A percentile compares a stretch with the other conserved stretches of the same genome.
These are phyloP conservation scores for Cephus pulcher DNA, from an alignment of 2,888 invertebrate species.

Conservation along the genomic window DNA sequence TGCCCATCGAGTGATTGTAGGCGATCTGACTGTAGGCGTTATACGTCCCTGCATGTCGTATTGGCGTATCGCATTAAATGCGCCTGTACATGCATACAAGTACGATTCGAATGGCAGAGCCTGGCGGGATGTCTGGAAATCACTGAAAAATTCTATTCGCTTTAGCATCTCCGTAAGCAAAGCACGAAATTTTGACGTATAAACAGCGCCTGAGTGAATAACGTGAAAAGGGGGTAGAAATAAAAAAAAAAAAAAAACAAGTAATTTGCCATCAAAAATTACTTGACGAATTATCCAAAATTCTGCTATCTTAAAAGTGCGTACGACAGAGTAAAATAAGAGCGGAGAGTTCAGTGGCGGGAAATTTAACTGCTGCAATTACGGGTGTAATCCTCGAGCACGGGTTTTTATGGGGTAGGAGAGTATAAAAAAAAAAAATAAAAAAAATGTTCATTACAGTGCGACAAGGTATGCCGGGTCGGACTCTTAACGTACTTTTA, in stretches of 20 bases:
- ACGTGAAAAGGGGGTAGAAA: neutral
- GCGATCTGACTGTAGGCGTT: conserved; percentile 16
- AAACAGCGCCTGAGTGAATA: neutral
- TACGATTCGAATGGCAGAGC: neutral
- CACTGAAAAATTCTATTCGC: neutral
- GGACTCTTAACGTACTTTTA: conserved; percentile 28
- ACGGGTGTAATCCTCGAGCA: neutral
- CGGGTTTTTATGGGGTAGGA: conserved; percentile 2
- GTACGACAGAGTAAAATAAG: neutral
- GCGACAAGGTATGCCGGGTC: conserved; percentile 6
- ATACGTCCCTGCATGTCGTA: neutral
- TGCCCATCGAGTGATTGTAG: conserved; percentile 29
- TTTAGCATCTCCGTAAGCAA: neutral
- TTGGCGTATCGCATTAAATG: neutral
- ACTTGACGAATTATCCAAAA: neutral
- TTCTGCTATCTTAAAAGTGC: neutral
- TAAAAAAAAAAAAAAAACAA: neutral
- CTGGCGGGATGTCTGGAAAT: neutral
- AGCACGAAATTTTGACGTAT: neutral
- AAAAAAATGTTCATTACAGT: conserved; percentile 25
- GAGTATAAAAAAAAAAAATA: neutral
- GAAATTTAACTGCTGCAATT: neutral
- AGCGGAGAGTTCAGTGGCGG: neutral
- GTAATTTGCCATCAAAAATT: neutral
- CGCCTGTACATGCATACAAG: neutral